Base-by-base conservation (phyloP, 2,888 invertebrate species). In the Mythimna ferrago region DNA sequence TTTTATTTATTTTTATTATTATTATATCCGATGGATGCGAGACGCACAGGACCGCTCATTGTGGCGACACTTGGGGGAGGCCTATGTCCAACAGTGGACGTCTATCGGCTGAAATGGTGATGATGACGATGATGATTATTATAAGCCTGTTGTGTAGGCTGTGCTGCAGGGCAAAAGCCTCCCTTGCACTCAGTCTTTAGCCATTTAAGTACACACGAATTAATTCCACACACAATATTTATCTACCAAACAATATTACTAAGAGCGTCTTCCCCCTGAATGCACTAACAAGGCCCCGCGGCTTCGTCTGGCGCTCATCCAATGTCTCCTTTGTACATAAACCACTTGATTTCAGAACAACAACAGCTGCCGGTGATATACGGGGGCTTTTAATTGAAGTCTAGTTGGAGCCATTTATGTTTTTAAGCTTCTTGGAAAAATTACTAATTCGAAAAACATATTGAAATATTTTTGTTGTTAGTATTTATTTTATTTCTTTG, bases 291-390 rank as follows among this genome's bases (percentile, higher is more conserved):
- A 72, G 38, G 67, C 61, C 82, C 61, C 68, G 56, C 63, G 72
- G 82, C 72, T 58, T 41, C 64, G 57, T 63, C 78, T 86, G 85
- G 87, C 85, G 53, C 58, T 21, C 64, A 62, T 79, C 85, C 87
- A 85, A 85, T 54, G 48, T 35, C 71, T 68, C 74, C 77, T 79
- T 81, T 85, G 81, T 75, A 79, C 73, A 68, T 75, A 81, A 83
- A 76, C 83, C 83, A 76, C 87, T 76, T 83, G 73, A 73, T 85
- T 83, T 81, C 64, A 61, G 41, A 58, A 83, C 77, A 85, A 83
- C 77, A 85, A 78, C 85, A 84, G 79, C 86, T 86, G 83, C 62
- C 9, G 4, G 54, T 83, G 81, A 86, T 83, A 71, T 75, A 79
- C 56, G 66, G 61, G 69, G 48, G 2, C 41, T 51, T 69, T 66